A percentile compares a stretch with the other conserved stretches of the same genome.
These are phyloP conservation scores for Prosapia bicincta DNA, from an alignment of 2,888 invertebrate species.

Conservation along the genomic window DNA sequence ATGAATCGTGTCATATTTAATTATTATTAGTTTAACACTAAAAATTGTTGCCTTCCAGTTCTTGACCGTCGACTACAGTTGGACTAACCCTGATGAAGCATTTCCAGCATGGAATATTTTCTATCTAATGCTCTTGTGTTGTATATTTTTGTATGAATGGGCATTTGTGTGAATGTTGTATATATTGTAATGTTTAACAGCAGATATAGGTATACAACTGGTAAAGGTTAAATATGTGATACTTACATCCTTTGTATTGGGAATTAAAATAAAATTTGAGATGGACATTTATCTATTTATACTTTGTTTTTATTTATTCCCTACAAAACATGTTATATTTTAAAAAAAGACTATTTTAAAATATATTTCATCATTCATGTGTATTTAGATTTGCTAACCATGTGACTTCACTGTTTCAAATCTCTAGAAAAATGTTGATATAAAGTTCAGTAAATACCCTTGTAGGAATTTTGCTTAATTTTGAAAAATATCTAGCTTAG, in stretches of 20 bases:
- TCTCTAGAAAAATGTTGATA: too few relatives aligned
- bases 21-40: conserved; percentile 3
- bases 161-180: background rate
- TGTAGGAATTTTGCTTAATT: too few relatives aligned
- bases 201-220: background rate
- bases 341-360: too few relatives aligned
- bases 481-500: too few relatives aligned
- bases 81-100: background rate
- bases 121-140: background rate
- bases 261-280: conserved; percentile 24
- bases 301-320: conserved; percentile 3
- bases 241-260: conserved; percentile 27
- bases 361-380: too few relatives aligned
- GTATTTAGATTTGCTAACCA: too few relatives aligned
- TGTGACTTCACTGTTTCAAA: too few relatives aligned
- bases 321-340: too few relatives aligned
- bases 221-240: conserved; percentile 13
- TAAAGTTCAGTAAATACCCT: too few relatives aligned
- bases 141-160: background rate
- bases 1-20: conserved; percentile 34
- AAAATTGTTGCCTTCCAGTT: background rate
- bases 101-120: background rate
- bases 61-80: background rate
- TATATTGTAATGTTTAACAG: background rate
- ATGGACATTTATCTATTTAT: conserved; percentile 16